phyloP scores from a whole-genome alignment of 2,888 invertebrate genomes.

The Cecidostiba fungosa region DNA sequence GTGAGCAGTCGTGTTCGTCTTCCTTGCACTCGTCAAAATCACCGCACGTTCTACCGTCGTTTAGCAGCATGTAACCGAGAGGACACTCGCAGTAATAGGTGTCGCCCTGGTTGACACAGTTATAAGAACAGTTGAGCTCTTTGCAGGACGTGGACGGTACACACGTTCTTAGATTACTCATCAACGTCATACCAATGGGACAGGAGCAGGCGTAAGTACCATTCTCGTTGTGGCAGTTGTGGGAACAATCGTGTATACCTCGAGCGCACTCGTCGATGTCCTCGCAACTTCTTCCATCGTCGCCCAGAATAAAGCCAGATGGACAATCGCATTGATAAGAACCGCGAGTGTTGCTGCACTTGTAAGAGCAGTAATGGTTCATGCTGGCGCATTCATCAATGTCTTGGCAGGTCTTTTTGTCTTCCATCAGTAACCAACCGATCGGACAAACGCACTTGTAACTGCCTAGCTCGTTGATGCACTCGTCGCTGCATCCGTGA shows the following conservation, averaged over 20 bases:
- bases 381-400: constrained; percentile 71
- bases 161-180: constrained; percentile 68
- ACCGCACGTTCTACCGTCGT: constrained; percentile 77
- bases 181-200: constrained; percentile 77
- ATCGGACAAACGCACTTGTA: constrained; percentile 78
- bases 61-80: constrained; percentile 77
- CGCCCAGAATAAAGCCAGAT: constrained; percentile 79
- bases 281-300: constrained; percentile 77
- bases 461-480: constrained; percentile 81
- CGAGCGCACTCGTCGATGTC: constrained; percentile 83
- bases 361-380: constrained; percentile 65
- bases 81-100: constrained; percentile 82
- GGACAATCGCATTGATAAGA: constrained; percentile 82
- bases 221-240: constrained; percentile 82
- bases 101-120: constrained; percentile 80
- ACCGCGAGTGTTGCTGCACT: constrained; percentile 72
- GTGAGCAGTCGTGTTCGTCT: constrained; percentile 80
- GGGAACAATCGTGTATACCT: constrained; percentile 81
- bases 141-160: constrained; percentile 66
- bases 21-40: constrained; percentile 79
- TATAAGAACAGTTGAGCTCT: constrained; percentile 77
- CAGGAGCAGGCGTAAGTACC: constrained; percentile 82
- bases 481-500: constrained; percentile 81
- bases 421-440: constrained; percentile 67
- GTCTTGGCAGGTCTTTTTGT: constrained; percentile 68